phyloP scores from a whole-genome alignment of 2,888 invertebrate genomes.

The Tetramorium bicarinatum region DNA sequence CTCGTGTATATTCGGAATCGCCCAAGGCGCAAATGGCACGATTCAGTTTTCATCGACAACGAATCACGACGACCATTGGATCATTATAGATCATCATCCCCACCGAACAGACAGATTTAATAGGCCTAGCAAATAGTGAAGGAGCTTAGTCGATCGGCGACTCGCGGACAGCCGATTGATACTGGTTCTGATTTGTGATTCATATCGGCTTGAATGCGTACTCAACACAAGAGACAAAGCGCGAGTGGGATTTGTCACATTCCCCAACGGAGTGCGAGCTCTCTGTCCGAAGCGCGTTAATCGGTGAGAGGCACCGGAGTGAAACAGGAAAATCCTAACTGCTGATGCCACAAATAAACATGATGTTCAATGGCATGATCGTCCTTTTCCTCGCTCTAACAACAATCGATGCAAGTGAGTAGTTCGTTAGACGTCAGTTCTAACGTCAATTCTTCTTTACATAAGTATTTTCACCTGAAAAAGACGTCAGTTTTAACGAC shows the following conservation, averaged over 20 bases:
- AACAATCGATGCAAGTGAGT: constrained; percentile 36
- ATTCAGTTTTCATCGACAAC: background rate
- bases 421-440: background rate
- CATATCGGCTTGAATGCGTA: background rate
- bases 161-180: background rate
- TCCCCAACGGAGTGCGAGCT: background rate
- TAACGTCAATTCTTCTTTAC: background rate
- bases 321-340: constrained; percentile 21
- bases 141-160: background rate
- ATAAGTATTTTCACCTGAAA: background rate
- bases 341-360: constrained; percentile 11
- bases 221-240: background rate
- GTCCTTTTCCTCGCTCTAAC: background rate
- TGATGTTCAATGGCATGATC: background rate
- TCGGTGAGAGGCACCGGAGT: background rate
- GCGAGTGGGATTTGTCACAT: background rate
- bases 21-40: background rate
- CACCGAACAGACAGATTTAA: constrained; percentile 17
- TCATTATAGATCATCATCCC: background rate
- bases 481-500: background rate
- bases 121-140: background rate
- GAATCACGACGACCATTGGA: background rate
- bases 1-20: background rate
- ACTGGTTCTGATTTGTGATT: background rate
- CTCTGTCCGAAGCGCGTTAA: background rate